phyloP scores from a whole-genome alignment of 2,113 vertebrate genomes.

The Xenopus laevis region DNA sequence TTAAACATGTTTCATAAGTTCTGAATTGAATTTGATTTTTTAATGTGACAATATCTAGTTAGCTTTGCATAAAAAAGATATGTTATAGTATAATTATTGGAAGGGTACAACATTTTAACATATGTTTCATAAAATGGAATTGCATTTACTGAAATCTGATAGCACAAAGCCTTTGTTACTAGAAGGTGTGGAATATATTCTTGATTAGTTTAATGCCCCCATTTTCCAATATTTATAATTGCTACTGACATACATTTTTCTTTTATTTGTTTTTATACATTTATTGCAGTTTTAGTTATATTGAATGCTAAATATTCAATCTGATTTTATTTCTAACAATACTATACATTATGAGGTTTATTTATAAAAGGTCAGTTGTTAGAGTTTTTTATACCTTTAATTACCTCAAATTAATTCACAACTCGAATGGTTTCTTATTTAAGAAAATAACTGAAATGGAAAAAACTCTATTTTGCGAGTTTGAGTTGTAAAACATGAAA shows the following conservation, averaged over 20 bases:
- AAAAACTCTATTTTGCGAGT: too few relatives aligned
- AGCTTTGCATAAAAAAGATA: constrained; percentile 91
- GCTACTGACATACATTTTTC: background rate
- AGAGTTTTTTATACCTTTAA: too few relatives aligned
- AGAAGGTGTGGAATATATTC: constrained; percentile 63
- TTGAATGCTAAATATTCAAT: too few relatives aligned
- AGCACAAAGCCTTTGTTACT: constrained; percentile 75
- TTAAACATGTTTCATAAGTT: constrained; percentile 96
- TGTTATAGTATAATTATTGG: constrained; percentile 96
- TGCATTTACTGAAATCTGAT: constrained; percentile 91
- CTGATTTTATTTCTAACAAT: too few relatives aligned
- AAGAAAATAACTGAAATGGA: too few relatives aligned
- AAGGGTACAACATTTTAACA: constrained; percentile 97
- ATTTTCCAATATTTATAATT: constrained; percentile 16
- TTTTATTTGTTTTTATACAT: background rate
- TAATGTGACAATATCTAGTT: constrained; percentile 95
- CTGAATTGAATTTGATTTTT: constrained; percentile 97
- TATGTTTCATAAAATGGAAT: constrained; percentile 90
- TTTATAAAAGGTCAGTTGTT: too few relatives aligned
- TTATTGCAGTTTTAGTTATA: background rate
- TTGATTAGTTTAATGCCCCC: constrained; percentile 57
- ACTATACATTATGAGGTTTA: too few relatives aligned
- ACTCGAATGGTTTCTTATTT: too few relatives aligned
- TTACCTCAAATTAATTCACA: too few relatives aligned
- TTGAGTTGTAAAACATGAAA: too few relatives aligned